Evolutionary conservation across 2,113 vertebrate species (phyloP), one percentile per base, ranked within the genome.

Genomic region (Oncorhynchus mykiss): DNA sequence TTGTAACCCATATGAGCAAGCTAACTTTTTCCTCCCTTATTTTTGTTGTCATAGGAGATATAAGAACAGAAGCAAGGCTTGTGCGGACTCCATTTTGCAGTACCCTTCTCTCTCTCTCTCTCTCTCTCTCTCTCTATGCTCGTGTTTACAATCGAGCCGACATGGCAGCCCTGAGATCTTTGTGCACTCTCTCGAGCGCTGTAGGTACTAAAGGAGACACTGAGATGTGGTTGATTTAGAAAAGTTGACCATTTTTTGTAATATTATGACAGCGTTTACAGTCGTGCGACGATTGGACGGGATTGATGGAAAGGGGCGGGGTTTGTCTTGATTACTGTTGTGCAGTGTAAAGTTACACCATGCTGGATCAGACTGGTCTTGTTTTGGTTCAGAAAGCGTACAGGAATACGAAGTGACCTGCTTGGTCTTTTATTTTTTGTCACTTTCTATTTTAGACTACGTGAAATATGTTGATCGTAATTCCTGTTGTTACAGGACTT

Each of bases 281-380:
- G 86, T 83, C 67, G 87, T 75, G 75, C 89, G 72, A 90, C 80
- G 89, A 94, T 95, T 95, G 96, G 95, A 86, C 90, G 92, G 80
- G 89, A 87, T 83, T 91, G 86, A 95, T 92, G 84, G 87, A 93
- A 93, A 84, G 88, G 94, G 95, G 95, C 91, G 95, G 92, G 89
- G 89, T 77, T 90, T 85, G 68, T 67, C 79, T 83, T 86, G 93
- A 92, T 90, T 89, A 88, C 95, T 69, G 59, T 62, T 2, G 6
- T 22, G 2, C 49, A 49, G 69, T 51, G 13, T 24, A 74, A 66
- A 76, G 80, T 16, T 14, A 5, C 51, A 79, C 67, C 85, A 80
- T 22, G 59, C 59, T 62, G 59, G n/a, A 24, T 62, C 49, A 75
- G 78, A 86, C 66, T 71, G 80, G 66, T 86, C 73, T 82, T 86